Evolutionary conservation across 2,888 invertebrate species (phyloP).

Genomic region (Rapana venosa): DNA sequence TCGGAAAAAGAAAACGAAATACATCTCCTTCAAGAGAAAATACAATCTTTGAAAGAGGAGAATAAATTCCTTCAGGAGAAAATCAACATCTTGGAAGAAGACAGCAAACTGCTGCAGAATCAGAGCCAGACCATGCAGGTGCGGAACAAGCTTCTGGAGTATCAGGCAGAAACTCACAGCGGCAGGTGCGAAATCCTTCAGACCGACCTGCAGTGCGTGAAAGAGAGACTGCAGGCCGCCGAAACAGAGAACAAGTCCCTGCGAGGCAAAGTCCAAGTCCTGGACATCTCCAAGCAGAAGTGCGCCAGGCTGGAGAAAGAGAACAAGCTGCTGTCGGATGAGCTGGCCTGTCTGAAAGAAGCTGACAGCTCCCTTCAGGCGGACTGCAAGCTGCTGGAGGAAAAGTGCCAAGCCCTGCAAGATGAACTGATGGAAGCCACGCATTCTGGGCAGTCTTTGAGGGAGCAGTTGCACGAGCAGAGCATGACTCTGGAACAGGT

Average conservation of each 20-base stretch:
- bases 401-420: slow-evolving; percentile 5
- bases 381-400: slow-evolving; percentile 6
- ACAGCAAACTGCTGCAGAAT: neutral
- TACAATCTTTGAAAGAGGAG: slow-evolving; percentile 27
- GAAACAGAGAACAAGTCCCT: slow-evolving; percentile 28
- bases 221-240: slow-evolving; percentile 33
- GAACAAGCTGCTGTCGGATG: neutral
- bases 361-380: neutral
- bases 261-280: neutral
- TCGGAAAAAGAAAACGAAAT: slow-evolving; percentile 49
- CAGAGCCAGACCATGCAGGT: neutral
- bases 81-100: slow-evolving; percentile 29
- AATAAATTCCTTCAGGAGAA: slow-evolving; percentile 36
- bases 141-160: slow-evolving; percentile 6
- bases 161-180: neutral
- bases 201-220: slow-evolving; percentile 18
- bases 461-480: slow-evolving; percentile 30
- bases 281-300: neutral
- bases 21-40: slow-evolving; percentile 43
- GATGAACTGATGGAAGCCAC: slow-evolving; percentile 19
- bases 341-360: neutral
- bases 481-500: slow-evolving; percentile 29
- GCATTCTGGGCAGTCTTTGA: slow-evolving; percentile 1
- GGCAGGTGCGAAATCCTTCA: slow-evolving; percentile 18
- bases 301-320: neutral